These are phyloP conservation scores for Drosophila vallismaia DNA, from an alignment of 2,888 invertebrate genomes.

Conservation along the genomic window DNA sequence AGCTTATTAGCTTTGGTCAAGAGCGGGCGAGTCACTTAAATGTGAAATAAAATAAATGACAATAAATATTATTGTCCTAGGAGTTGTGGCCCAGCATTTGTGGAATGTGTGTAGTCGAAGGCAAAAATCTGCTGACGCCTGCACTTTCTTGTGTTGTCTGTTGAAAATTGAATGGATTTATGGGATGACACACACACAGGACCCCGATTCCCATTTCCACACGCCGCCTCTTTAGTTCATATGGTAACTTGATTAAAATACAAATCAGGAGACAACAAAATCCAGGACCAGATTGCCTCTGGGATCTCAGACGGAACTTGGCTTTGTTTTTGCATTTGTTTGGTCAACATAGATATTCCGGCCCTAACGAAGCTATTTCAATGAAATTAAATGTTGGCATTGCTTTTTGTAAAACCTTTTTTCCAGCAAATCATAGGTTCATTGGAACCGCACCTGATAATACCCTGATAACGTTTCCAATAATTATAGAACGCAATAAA, in stretches of 20 bases:
- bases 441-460: too few relatives aligned
- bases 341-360: constrained; percentile 32
- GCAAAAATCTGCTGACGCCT: constrained; percentile 69
- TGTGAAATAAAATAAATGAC: constrained; percentile 78
- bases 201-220: not conserved
- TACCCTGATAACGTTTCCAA: too few relatives aligned
- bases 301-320: constrained; percentile 5
- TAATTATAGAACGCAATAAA: too few relatives aligned
- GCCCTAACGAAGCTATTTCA: constrained; percentile 15
- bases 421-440: not conserved
- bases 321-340: constrained; percentile 41
- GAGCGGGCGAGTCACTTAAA: constrained; percentile 68
- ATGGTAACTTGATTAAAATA: constrained; percentile 74
- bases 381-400: not conserved
- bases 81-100: constrained; percentile 48
- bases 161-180: constrained; percentile 71
- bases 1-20: constrained; percentile 73
- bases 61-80: constrained; percentile 70
- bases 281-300: constrained; percentile 4
- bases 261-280: constrained; percentile 47
- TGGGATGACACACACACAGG: constrained; percentile 34
- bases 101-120: constrained; percentile 26
- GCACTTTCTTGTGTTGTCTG: constrained; percentile 70
- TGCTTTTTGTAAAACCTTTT: not conserved
- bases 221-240: constrained; percentile 38